Evolutionary conservation across 2,888 invertebrate species (phyloP).

Genomic region (Cephonodes hylas): DNA sequence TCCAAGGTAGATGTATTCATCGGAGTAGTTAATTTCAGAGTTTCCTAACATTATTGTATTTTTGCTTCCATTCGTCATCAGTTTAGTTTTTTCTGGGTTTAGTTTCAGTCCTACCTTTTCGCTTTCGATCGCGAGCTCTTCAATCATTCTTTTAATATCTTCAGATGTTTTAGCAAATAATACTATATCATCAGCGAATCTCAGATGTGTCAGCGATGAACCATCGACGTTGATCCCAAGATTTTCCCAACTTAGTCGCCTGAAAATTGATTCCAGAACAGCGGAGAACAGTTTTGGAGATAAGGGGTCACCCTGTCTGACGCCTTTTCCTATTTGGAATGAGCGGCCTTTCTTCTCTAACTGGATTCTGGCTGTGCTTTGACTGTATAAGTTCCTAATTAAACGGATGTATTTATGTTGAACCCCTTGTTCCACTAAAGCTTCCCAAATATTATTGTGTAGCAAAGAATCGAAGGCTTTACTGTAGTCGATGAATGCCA

Average conservation of each 20-base stretch:
- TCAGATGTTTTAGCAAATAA: neutral
- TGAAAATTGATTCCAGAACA: neutral
- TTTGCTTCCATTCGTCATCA: neutral
- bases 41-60: neutral
- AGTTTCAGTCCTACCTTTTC: constrained; percentile 5
- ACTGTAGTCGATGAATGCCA: constrained; percentile 18
- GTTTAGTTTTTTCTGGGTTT: constrained; percentile 7
- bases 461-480: constrained; percentile 19
- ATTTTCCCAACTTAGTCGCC: constrained; percentile 4
- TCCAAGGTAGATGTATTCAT: neutral
- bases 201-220: neutral
- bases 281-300: constrained; percentile 13
- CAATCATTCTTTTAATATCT: neutral
- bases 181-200: constrained; percentile 13
- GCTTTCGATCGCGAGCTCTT: neutral
- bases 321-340: constrained; percentile 2
- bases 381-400: constrained; percentile 14
- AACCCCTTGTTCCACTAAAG: constrained; percentile 12
- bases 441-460: constrained; percentile 17
- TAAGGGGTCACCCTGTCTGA: constrained; percentile 11
- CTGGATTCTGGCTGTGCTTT: constrained; percentile 13
- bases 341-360: neutral
- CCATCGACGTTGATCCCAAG: constrained; percentile 14
- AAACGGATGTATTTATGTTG: constrained; percentile 10
- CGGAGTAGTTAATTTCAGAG: neutral